Base-by-base conservation (phyloP, 2,888 invertebrate species). In the Pseudoips prasinana region DNA sequence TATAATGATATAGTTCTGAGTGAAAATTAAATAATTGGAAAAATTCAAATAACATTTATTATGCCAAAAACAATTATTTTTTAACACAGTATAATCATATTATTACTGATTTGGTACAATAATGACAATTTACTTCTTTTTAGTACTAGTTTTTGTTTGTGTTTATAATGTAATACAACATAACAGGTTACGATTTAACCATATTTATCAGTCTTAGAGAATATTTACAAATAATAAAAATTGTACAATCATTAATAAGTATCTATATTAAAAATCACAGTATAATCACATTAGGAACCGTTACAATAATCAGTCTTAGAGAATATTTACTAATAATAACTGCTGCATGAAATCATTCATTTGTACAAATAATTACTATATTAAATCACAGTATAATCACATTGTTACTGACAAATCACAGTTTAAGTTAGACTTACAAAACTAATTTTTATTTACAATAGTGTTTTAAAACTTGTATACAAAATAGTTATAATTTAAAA, bases 351-450 rank as follows among this genome's bases (percentile, higher is more conserved):
- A 25, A 25, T 25, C 25, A 25, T 25, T 25, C 25, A 25, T 25
- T 25, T 25, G 25, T 25, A 25, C 25, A 25, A 25, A 10, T 10
- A 22, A 22, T 22, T 22, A 22, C 22, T 22, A 22, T 22, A 25
- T 25, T 25, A 28, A 28, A 28, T 28, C 28, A 28, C 28, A 28
- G 20, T 28, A 28, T 28, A 28, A 28, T 28, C 28, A 28, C 28
- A 10, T 28, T 28, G 28, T 28, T 28, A 28, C 22, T 28, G 22
- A 22, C 7, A 28, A 22, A 28, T 28, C 28, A 28, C 28, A 28
- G 28, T 28, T 25, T 25, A 25, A 25, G 25, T 25, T 25, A 25
- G 25, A 25, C 25, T 25, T 25, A 25, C 25, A 25, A 25, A 25
- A 25, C 25, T 11, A 25, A 25, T 25, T 25, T 25, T 25, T 25